Evolutionary conservation across 2,797 vertebrate species (phyloP).

Genomic region (Ambastaia sidthimunki): DNA sequence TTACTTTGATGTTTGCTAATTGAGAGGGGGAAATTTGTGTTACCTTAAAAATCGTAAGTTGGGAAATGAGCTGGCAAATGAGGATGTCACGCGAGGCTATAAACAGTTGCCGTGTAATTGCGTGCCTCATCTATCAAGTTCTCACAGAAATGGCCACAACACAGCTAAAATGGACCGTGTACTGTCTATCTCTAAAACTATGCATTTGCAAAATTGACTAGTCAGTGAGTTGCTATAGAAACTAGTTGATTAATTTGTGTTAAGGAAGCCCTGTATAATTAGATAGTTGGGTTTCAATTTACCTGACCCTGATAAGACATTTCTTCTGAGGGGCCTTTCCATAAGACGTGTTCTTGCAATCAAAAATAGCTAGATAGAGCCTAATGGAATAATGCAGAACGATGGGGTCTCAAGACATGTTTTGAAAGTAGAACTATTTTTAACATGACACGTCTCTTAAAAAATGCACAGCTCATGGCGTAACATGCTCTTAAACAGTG

Average conservation of each 20-base stretch:
- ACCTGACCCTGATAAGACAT: too few relatives aligned
- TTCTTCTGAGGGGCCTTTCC: too few relatives aligned
- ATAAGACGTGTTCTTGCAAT: neutral
- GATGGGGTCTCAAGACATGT: neutral
- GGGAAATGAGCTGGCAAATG: conserved; percentile 42
- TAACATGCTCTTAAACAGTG: neutral
- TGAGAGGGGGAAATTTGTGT: conserved; percentile 19
- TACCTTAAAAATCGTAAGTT: conserved; percentile 38
- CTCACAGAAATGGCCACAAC: conserved; percentile 2
- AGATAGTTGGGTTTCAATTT: too few relatives aligned
- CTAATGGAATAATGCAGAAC: neutral
- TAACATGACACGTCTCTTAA: neutral
- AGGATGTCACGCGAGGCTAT: conserved; percentile 36
- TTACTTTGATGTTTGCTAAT: conserved; percentile 46
- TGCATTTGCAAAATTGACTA: neutral
- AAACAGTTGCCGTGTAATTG: conserved; percentile 37
- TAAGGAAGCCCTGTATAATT: neutral
- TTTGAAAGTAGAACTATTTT: neutral
- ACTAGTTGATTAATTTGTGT: neutral
- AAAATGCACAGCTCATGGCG: neutral
- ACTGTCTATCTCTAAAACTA: neutral
- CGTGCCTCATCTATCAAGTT: conserved; percentile 39
- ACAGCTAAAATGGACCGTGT: conserved; percentile 26
- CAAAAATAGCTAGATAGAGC: neutral
- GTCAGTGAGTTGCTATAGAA: neutral